Conservation (phyloP, 53 echinoderm and acorn worm genomes). For the Zoroaster sp. region DNA sequence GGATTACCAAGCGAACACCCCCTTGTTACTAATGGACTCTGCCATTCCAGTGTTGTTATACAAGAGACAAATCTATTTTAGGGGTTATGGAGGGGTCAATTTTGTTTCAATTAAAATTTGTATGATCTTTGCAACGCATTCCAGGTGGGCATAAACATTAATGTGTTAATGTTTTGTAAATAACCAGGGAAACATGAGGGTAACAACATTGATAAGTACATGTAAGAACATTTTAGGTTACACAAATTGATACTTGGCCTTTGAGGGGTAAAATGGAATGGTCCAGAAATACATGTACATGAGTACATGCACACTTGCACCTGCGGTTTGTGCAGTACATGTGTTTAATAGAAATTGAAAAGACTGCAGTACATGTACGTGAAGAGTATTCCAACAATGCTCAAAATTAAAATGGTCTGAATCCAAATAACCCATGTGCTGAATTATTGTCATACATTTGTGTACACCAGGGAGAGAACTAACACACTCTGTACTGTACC, state of each 20-base stretch:
- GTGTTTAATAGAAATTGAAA: constrained; percentile 47
- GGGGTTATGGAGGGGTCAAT: neutral
- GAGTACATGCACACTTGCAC: constrained; percentile 6
- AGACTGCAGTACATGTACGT: neutral
- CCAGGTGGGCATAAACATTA: neutral
- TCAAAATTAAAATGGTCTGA: constrained; percentile 33
- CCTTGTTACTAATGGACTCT: neutral
- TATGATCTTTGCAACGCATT: neutral
- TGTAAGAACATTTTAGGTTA: no score
- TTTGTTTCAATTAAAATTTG: neutral
- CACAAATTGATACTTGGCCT: neutral
- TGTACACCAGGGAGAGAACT: neutral
- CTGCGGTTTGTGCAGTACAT: constrained; percentile 14
- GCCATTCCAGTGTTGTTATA: constrained; percentile 24
- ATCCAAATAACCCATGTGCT: neutral
- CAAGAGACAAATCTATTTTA: constrained; percentile 33
- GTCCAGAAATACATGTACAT: constrained; percentile 39
- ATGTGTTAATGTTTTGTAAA: neutral
- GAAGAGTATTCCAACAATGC: constrained; percentile 34
- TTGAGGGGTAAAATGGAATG: constrained; percentile 18
- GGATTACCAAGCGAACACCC: constrained; percentile 31
- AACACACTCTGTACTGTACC: neutral
- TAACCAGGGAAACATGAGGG: neutral
- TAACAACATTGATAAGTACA: neutral
- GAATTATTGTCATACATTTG: constrained; percentile 29